Evolutionary conservation across 2,113 vertebrate species (phyloP).

Genomic region (Recurvirostra avosetta): DNA sequence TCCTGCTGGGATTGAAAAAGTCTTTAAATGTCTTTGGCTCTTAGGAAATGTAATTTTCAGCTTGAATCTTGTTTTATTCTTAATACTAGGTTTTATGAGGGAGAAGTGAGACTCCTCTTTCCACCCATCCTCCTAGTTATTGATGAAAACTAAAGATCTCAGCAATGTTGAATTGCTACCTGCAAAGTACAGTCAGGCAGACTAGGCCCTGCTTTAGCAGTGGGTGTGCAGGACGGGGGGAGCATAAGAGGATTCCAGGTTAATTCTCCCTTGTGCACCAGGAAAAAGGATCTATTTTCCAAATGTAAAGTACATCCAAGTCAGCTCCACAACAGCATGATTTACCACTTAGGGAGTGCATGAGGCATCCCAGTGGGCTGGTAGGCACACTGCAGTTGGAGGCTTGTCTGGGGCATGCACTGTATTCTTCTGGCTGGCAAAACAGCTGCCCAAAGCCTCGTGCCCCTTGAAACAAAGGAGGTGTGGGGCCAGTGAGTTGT

Average conservation of each 20-base stretch:
- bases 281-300: neutral
- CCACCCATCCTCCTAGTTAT: neutral
- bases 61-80: neutral
- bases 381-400: neutral
- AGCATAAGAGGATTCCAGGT: neutral
- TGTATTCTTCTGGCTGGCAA: neutral
- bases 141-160: neutral
- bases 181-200: neutral
- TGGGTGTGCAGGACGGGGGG: neutral
- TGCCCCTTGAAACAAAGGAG: neutral
- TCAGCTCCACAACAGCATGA: neutral
- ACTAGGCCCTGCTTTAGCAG: neutral
- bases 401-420: neutral
- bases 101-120: neutral
- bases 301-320: neutral
- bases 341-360: neutral
- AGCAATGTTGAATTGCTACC: neutral
- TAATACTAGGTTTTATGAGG: neutral
- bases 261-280: neutral
- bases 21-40: neutral
- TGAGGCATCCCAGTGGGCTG: neutral
- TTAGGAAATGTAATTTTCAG: neutral
- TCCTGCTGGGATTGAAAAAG: neutral
- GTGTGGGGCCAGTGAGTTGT: neutral
- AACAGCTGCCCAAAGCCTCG: neutral